Percentiles rank a stretch among this genome's conserved stretches.
These are phyloP conservation scores for Cossypha dichroa DNA, from an alignment of 2,797 vertebrate species.

Conservation along the genomic window DNA sequence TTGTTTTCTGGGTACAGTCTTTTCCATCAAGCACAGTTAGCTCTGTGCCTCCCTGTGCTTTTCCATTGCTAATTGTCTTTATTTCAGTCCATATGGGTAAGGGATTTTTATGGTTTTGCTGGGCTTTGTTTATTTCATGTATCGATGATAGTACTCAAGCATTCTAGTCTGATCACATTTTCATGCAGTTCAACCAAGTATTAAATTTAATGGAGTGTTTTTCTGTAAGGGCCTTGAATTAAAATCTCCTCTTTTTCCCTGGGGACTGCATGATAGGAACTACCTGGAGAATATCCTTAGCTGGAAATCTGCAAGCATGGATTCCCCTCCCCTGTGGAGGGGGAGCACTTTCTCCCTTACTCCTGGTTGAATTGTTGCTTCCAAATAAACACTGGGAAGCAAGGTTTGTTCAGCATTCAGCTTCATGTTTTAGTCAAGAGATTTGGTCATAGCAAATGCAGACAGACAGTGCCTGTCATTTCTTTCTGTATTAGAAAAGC, in stretches of 20 bases:
- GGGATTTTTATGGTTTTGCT: not conserved
- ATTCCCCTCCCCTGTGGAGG: not conserved
- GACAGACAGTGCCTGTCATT: not conserved
- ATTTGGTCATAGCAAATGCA: not conserved
- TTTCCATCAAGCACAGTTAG: not conserved
- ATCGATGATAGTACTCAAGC: not conserved
- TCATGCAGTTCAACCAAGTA: rapidly evolving
- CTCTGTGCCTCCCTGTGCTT: not conserved
- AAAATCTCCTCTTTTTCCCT: not conserved
- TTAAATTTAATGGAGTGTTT: not conserved
- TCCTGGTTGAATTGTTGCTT: not conserved
- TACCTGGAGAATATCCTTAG: not conserved
- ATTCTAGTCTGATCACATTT: not conserved
- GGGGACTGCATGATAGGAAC: not conserved
- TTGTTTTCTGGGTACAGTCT: rapidly evolving
- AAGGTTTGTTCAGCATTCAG: not conserved
- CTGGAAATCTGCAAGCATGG: not conserved
- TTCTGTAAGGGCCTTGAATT: not conserved
- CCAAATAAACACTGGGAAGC: not conserved
- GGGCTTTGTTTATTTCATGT: not conserved
- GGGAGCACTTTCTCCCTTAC: rapidly evolving
- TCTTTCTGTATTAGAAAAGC: not conserved
- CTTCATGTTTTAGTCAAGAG: not conserved
- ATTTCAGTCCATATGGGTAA: not conserved
- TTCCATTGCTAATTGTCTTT: not conserved